Conservation (phyloP, 35 echinoderm and acorn worm genomes). For the Ophioderma brevispina region DNA sequence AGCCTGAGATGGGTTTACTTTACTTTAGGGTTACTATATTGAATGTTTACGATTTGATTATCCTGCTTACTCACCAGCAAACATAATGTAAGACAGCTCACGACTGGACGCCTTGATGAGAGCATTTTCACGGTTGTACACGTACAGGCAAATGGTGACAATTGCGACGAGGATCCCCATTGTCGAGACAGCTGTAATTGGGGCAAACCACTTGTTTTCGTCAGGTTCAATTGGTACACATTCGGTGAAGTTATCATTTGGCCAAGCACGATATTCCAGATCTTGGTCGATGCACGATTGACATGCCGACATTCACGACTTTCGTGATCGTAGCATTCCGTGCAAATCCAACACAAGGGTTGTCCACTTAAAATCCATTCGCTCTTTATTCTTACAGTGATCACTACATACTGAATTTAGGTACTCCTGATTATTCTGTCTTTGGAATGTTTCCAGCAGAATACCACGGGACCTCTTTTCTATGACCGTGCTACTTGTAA, state of each 20-base stretch:
- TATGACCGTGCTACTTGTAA: background rate
- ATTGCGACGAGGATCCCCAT: conserved; percentile 52
- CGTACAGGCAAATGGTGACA: conserved; percentile 49
- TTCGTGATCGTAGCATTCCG: conserved; percentile 32
- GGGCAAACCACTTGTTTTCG: conserved; percentile 26
- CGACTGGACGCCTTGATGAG: conserved; percentile 91
- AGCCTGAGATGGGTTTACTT: too few species aligned
- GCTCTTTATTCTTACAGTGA: conserved; percentile 61
- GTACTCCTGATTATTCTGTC: conserved; percentile 34
- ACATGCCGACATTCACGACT: conserved; percentile 81
- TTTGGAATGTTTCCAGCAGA: too few species aligned
- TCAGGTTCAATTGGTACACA: conserved; percentile 48
- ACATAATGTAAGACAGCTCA: conserved; percentile 89
- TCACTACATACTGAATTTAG: conserved; percentile 82
- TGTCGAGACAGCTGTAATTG: conserved; percentile 50
- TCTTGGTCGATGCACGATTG: conserved; percentile 59
- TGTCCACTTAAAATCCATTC: conserved; percentile 54
- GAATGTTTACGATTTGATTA: too few species aligned
- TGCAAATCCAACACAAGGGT: conserved; percentile 91
- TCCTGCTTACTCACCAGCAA: conserved; percentile 19
- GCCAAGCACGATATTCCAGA: conserved; percentile 49
- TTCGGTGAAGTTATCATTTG: conserved; percentile 27
- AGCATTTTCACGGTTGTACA: conserved; percentile 78
- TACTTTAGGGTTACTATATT: too few species aligned
- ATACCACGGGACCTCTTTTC: background rate